Conservation (phyloP, 2,888 invertebrate species). For the Caenorhabditis panamensis region DNA sequence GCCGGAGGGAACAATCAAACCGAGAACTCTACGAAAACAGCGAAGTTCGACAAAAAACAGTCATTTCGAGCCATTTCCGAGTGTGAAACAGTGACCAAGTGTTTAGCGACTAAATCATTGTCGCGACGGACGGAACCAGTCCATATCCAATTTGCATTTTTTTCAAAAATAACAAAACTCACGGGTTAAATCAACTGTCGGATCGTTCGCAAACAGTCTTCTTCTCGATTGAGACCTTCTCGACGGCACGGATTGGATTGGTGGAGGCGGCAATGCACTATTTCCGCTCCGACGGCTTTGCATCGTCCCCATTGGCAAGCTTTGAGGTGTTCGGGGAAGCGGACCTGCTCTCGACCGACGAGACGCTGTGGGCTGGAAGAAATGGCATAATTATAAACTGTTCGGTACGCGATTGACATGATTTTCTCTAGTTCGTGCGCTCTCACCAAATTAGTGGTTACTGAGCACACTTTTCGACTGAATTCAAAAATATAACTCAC, state of each 20-base stretch:
- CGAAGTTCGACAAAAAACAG: too few species aligned
- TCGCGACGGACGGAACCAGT: too few species aligned
- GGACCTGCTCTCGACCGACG: slow-evolving; percentile 3
- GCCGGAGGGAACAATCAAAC: too few species aligned
- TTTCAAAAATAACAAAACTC: neutral
- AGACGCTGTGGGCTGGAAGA: slow-evolving; percentile 24
- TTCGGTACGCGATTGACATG: too few species aligned
- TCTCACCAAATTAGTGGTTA: too few species aligned
- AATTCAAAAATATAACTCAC: slow-evolving; percentile 2
- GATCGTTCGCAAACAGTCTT: slow-evolving; percentile 34
- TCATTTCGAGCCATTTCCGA: too few species aligned
- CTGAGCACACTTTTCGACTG: too few species aligned
- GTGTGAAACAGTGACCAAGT: too few species aligned
- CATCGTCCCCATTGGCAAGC: slow-evolving; percentile 22
- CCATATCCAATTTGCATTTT: too few species aligned
- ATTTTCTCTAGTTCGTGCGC: too few species aligned
- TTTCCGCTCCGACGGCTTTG: slow-evolving; percentile 2
- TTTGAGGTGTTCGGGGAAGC: slow-evolving; percentile 12
- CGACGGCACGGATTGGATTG: neutral
- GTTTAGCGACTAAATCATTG: too few species aligned
- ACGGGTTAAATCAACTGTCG: slow-evolving; percentile 10
- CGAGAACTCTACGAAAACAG: too few species aligned
- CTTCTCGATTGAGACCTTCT: slow-evolving; percentile 41
- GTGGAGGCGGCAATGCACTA: neutral
- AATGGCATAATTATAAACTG: neutral